phyloP scores from a whole-genome alignment of 37 sponge, comb jelly and placozoan genomes.

The Crambe crambe region DNA sequence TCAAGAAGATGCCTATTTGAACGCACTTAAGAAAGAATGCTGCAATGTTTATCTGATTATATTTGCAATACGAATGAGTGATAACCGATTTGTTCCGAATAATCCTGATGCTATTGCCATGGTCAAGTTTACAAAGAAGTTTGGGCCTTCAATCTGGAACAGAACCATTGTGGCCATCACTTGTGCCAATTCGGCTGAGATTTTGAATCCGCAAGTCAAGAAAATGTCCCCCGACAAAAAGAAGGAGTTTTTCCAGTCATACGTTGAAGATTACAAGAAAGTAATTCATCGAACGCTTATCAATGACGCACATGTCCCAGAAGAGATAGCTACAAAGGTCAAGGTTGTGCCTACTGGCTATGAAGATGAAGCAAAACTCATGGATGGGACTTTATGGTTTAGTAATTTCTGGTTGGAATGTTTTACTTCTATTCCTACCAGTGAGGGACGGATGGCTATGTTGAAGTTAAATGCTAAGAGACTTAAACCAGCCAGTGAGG shows the following conservation, averaged over 20 bases:
- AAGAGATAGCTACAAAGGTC: neutral
- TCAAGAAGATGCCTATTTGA: neutral
- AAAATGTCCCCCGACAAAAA: neutral
- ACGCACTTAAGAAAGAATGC: neutral
- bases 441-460: neutral
- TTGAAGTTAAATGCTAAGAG: neutral
- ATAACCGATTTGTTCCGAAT: neutral
- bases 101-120: constrained; percentile 7
- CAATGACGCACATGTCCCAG: neutral
- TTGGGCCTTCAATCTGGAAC: constrained; percentile 4
- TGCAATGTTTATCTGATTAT: constrained; percentile 1
- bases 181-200: neutral
- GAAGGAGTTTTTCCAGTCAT: neutral
- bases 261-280: neutral
- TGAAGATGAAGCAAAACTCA: neutral
- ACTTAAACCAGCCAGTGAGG: neutral
- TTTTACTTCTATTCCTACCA: neutral
- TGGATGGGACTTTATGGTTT: neutral
- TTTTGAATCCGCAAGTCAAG: neutral
- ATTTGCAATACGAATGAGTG: neutral
- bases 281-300: neutral
- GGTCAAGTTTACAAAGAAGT: neutral
- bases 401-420: constrained; percentile 9
- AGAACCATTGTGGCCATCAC: constrained; percentile 2
- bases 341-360: constrained; percentile 10